phyloP scores from a whole-genome alignment of 2,888 invertebrate species.

The Orthosia gracilis region DNA sequence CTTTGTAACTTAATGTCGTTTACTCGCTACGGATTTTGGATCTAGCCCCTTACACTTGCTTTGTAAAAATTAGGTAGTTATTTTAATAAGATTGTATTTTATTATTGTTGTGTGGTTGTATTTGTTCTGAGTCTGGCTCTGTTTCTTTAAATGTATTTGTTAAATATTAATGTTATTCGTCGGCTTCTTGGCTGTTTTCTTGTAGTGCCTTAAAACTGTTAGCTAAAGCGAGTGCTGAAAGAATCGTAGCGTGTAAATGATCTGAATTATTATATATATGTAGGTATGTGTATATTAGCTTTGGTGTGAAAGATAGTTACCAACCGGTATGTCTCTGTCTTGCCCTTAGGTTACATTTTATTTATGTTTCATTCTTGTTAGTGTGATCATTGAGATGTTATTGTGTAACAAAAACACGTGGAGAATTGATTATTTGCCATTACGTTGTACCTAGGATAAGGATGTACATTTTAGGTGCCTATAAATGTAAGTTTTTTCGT shows the following conservation, averaged over 20 bases:
- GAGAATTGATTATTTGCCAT: slow-evolving; percentile 89
- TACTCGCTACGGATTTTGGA: slow-evolving; percentile 57
- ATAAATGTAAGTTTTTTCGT: slow-evolving; percentile 87
- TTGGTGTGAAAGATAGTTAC: slow-evolving; percentile 82
- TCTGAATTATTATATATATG: slow-evolving; percentile 42
- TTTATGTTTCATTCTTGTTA: slow-evolving; percentile 83
- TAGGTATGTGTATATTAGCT: slow-evolving; percentile 56
- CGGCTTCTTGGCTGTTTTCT: slow-evolving; percentile 18
- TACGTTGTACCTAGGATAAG: slow-evolving; percentile 89
- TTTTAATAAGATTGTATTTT: slow-evolving; percentile 38
- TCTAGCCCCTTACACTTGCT: slow-evolving; percentile 36
- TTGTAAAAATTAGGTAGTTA: slow-evolving; percentile 34
- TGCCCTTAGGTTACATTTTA: slow-evolving; percentile 86
- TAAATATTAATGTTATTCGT: slow-evolving; percentile 44
- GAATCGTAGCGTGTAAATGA: slow-evolving; percentile 64
- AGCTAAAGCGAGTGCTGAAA: slow-evolving; percentile 30
- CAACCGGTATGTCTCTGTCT: slow-evolving; percentile 78
- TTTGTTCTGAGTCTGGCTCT: slow-evolving; percentile 33
- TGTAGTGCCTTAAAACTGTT: slow-evolving; percentile 33
- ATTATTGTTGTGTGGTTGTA: slow-evolving; percentile 52
- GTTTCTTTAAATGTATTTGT: slow-evolving; percentile 39
- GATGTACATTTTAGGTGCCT: slow-evolving; percentile 90
- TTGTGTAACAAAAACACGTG: slow-evolving; percentile 78
- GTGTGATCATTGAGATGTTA: slow-evolving; percentile 77
- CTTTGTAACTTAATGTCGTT: slow-evolving; percentile 61